Evolutionary conservation across 37 sponge, comb jelly and placozoan species (phyloP).

Genomic region (Axinella damicornis): DNA sequence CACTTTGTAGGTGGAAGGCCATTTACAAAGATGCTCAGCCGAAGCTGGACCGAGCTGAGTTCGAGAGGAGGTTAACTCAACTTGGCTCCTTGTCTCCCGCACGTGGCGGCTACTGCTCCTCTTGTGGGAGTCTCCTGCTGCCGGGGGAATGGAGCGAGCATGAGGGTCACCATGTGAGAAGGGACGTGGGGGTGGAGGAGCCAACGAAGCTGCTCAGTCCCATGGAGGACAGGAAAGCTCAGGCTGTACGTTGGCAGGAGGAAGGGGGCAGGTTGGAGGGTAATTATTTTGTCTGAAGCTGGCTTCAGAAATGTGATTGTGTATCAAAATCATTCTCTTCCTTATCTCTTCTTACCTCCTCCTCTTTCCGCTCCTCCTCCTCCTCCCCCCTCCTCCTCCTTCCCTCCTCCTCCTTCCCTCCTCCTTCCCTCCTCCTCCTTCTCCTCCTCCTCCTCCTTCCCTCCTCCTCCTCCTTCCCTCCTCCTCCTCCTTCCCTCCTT

Average conservation of each 20-base stretch:
- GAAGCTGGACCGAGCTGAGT: background rate
- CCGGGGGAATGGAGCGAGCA: constrained; percentile 8
- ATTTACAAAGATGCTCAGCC: constrained; percentile 47
- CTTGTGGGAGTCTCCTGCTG: constrained; percentile 33
- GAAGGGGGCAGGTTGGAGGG: no score
- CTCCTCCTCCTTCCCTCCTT: background rate
- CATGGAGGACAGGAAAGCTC: constrained; percentile 47
- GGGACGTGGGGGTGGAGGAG: constrained; percentile 7
- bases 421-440: background rate
- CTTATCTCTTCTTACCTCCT: background rate
- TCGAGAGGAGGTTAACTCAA: background rate
- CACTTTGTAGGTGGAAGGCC: constrained; percentile 47
- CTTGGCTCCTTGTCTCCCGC: background rate
- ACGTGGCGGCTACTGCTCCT: constrained; percentile 12
- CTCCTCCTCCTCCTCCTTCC: background rate
- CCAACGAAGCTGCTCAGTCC: constrained; percentile 64
- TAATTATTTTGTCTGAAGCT: no score
- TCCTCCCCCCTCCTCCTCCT: background rate
- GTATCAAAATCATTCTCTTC: background rate
- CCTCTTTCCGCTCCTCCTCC: background rate
- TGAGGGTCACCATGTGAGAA: constrained; percentile 30
- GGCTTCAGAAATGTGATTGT: no score
- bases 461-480: no score
- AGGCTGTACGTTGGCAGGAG: constrained; percentile 46
- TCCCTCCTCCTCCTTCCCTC: background rate